Evolutionary conservation across 2,113 vertebrate genomes (phyloP).

Genomic region (Oncorhynchus masou): DNA sequence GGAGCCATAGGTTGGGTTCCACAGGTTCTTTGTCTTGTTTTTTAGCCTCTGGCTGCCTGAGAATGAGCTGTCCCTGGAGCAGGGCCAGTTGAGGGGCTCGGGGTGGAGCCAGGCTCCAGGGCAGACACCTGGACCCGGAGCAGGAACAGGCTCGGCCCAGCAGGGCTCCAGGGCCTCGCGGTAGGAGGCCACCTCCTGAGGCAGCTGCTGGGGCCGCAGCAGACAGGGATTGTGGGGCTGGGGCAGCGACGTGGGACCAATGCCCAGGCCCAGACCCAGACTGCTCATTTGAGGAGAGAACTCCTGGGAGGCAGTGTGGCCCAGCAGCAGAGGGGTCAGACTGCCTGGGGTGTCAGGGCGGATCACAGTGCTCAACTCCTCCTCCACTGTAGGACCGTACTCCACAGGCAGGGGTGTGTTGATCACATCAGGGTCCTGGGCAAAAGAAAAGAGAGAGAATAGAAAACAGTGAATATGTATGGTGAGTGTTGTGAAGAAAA

Average conservation of each 20-base stretch:
- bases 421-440: conserved; percentile 89
- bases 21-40: conserved; percentile 90
- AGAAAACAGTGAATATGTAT: not conserved
- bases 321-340: conserved; percentile 74
- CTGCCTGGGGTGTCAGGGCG: conserved; percentile 74
- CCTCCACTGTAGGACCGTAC: conserved; percentile 75
- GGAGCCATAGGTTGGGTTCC: conserved; percentile 90
- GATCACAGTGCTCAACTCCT: conserved; percentile 71
- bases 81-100: conserved; percentile 53
- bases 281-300: conserved; percentile 52
- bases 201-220: conserved; percentile 58
- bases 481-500: no score
- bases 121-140: conserved; percentile 14
- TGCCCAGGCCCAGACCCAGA: conserved; percentile 35
- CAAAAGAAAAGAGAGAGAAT: not conserved
- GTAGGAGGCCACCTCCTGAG: conserved; percentile 75
- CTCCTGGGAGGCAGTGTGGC: conserved; percentile 45
- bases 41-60: conserved; percentile 78
- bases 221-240: conserved; percentile 65
- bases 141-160: conserved; percentile 67
- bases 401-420: conserved; percentile 85
- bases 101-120: conserved; percentile 61
- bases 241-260: conserved; percentile 30
- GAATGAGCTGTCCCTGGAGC: conserved; percentile 71
- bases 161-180: conserved; percentile 67